Evolutionary conservation across 2,888 invertebrate genomes (phyloP).

Genomic region (Heliconius ismenius): DNA sequence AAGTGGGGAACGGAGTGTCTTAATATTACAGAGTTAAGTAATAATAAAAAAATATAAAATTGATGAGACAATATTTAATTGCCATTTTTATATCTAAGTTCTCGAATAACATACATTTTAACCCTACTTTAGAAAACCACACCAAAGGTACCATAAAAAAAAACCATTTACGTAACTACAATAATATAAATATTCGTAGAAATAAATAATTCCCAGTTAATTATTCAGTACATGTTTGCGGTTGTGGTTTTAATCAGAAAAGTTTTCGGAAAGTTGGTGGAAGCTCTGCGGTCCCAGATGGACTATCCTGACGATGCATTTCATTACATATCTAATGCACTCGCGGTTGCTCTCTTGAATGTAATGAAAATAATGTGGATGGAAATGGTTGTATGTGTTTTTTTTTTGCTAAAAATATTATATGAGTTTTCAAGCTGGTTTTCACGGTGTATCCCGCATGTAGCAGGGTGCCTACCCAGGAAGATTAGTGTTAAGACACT

Average conservation of each 20-base stretch:
- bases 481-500: too few species aligned
- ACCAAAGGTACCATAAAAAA: neutral
- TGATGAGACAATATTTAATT: neutral
- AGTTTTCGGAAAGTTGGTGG: constrained; percentile 48
- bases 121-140: neutral
- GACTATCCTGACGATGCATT: constrained; percentile 41
- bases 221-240: constrained; percentile 48
- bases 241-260: constrained; percentile 52
- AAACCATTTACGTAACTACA: neutral
- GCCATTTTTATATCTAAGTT: too few species aligned
- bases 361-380: constrained; percentile 23
- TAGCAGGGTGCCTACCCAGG: too few species aligned
- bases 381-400: neutral
- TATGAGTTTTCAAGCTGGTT: neutral
- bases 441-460: neutral
- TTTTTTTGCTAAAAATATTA: constrained; percentile 1
- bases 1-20: too few species aligned
- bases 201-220: constrained; percentile 44
- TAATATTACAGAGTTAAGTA: too few species aligned
- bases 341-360: constrained; percentile 24
- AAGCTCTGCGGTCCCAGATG: constrained; percentile 42
- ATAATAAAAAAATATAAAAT: too few species aligned
- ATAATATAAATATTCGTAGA: neutral
- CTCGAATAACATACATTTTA: neutral
- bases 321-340: constrained; percentile 39